A percentile compares a stretch with the other conserved stretches of the same genome.
phyloP scores from a whole-genome alignment of 1,140 invertebrate species.

The Chrysomallon squamiferum region DNA sequence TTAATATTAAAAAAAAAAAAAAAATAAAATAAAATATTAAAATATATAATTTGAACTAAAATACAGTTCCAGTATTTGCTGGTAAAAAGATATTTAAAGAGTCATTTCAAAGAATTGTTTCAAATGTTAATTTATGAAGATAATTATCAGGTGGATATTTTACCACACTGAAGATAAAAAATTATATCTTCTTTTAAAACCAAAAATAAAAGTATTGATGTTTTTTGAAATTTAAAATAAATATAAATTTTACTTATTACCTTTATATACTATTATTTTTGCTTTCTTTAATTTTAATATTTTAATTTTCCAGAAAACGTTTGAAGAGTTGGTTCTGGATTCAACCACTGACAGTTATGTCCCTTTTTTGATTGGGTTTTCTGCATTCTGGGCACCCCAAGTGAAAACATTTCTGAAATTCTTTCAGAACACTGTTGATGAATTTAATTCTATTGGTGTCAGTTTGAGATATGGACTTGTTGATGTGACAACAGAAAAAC shows the following conservation, averaged over 20 bases:
- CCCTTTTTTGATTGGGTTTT: slow-evolving; percentile 1
- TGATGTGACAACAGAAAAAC: neutral
- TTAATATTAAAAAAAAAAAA: neutral
- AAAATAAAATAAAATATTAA: neutral
- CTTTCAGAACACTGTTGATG: neutral
- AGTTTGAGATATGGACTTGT: neutral
- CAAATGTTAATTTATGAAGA: too few relatives aligned
- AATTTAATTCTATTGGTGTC: neutral
- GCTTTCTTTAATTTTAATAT: neutral
- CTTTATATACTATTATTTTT: too few relatives aligned
- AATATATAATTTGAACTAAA: too few relatives aligned
- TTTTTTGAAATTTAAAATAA: too few relatives aligned
- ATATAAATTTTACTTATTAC: too few relatives aligned
- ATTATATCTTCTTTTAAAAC: too few relatives aligned
- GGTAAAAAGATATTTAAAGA: too few relatives aligned
- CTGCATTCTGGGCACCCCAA: neutral
- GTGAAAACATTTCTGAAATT: neutral
- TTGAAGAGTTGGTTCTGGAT: neutral
- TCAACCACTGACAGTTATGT: neutral
- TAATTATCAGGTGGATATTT: too few relatives aligned
- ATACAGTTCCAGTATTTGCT: too few relatives aligned
- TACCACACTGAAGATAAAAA: too few relatives aligned
- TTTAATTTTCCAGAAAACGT: slow-evolving; percentile 1
- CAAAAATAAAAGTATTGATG: too few relatives aligned
- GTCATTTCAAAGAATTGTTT: too few relatives aligned